These are phyloP conservation scores for Mastacembelus armatus DNA, from an alignment of 2,797 vertebrate species.

Conservation along the genomic window DNA sequence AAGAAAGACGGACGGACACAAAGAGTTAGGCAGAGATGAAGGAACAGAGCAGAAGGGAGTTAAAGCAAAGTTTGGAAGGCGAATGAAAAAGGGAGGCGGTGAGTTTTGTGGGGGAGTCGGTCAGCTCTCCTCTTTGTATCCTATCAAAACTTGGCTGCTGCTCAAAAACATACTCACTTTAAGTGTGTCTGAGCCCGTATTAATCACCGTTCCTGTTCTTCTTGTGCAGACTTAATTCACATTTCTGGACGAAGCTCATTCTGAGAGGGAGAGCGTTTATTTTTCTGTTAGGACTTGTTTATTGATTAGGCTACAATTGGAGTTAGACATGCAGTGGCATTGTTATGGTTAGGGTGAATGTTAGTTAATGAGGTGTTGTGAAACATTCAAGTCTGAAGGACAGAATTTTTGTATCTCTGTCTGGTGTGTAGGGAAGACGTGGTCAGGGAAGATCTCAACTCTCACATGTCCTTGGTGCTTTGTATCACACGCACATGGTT, in stretches of 20 bases:
- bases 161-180: slow-evolving; percentile 59
- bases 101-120: slow-evolving; percentile 63
- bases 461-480: background rate
- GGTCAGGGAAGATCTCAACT: slow-evolving; percentile 6
- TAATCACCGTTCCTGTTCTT: slow-evolving; percentile 4
- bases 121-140: slow-evolving; percentile 48
- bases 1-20: slow-evolving; percentile 17
- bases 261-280: background rate
- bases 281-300: background rate
- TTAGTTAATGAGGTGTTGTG: no score
- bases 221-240: background rate
- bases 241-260: background rate
- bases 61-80: slow-evolving; percentile 38
- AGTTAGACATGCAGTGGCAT: background rate
- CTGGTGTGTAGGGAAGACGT: slow-evolving; percentile 14
- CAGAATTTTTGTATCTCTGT: background rate
- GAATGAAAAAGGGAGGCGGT: slow-evolving; percentile 47
- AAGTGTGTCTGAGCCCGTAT: slow-evolving; percentile 24
- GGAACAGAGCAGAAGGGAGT: slow-evolving; percentile 32
- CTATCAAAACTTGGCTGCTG: slow-evolving; percentile 61
- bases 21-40: slow-evolving; percentile 1
- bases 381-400: no score
- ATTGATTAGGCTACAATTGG: background rate
- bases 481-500: slow-evolving; percentile 1
- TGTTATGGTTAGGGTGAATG: background rate